Evolutionary conservation across 2,797 vertebrate genomes (phyloP), one percentile per base, ranked within the genome.

Genomic region (Rhabdomys pumilio): DNA sequence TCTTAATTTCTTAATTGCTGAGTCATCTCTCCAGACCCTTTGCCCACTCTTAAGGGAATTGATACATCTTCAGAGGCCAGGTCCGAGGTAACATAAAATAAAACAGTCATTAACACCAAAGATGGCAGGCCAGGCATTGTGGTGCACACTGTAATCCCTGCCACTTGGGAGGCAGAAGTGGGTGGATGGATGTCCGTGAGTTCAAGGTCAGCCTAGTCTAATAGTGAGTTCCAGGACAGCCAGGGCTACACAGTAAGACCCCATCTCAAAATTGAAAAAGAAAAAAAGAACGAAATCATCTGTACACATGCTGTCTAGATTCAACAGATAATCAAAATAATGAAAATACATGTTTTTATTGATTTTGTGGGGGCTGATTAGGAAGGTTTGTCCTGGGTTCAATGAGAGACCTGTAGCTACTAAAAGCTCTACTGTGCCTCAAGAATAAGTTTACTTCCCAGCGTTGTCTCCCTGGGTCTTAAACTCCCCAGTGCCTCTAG

Each of bases 61-160:
- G 61, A 4, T 94, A 1, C n/a, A 83, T 93, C 69, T n/a, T n/a
- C 59, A 63, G 47, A 89, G 17, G 24, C 86, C 59, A 90, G 31
- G 24, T 67, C 29, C 91, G 75, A 14, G 41, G 57, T 55, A 76
- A n/a, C n/a, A 90, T n/a, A 50, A 44, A 4, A 10, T 41, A 53
- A 90, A 55, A 61, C 12, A n/a, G 61, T 63, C 95, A 55, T 61
- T 90, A 63, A 94, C 91, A 95, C 53, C 31, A 50, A 92, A 91
- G 72, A 91, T 44, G 26, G 38, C 38, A 83, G 57, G 26, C 26
- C 81, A 20, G 26, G 26, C 38, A 19, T 83, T 63, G 59, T 83
- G 81, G n/a, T 63, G 4, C 59, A 83, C 38, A 63, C 38, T 63
- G 41, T 63, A 63, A 31, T 44, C 38, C 8, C 24, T 44, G 59